These are phyloP conservation scores for Marmota flaviventris DNA, from an alignment of 2,113 vertebrate species.

Conservation along the genomic window DNA sequence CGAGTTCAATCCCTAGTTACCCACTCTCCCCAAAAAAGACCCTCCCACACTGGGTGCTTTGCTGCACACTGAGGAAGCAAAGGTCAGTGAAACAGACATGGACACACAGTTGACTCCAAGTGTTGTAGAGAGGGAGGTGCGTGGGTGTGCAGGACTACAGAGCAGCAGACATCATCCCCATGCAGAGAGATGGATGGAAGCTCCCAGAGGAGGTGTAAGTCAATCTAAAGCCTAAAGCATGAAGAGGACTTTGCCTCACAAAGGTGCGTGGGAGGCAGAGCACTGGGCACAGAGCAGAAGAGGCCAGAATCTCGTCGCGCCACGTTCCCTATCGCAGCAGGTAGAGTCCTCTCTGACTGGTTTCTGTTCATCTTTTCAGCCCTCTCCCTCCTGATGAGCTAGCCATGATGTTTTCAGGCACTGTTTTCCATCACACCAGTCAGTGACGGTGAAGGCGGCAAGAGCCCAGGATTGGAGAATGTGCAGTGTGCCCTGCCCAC, in stretches of 20 bases:
- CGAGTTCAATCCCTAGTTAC: too few species aligned
- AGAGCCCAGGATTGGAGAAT: fast-evolving
- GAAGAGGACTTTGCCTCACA: not conserved
- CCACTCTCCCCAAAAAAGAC: too few species aligned
- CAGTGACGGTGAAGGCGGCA: too few species aligned
- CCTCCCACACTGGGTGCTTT: too few species aligned
- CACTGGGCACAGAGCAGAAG: too few species aligned
- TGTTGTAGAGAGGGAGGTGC: not conserved
- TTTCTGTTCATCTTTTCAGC: too few species aligned
- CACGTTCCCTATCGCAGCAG: too few species aligned
- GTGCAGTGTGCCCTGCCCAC: not conserved
- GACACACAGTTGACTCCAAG: not conserved
- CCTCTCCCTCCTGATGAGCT: not conserved
- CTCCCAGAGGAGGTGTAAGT: not conserved
- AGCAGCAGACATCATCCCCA: not conserved
- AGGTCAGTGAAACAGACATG: not conserved
- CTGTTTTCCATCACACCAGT: not conserved
- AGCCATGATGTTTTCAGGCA: not conserved
- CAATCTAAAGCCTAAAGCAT: not conserved
- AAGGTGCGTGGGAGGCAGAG: not conserved
- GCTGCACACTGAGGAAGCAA: not conserved
- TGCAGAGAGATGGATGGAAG: not conserved
- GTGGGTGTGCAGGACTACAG: not conserved
- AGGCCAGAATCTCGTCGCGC: too few species aligned
- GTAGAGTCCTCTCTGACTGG: too few species aligned